phyloP scores from a whole-genome alignment of 1,140 invertebrate species.

The Popillia japonica region DNA sequence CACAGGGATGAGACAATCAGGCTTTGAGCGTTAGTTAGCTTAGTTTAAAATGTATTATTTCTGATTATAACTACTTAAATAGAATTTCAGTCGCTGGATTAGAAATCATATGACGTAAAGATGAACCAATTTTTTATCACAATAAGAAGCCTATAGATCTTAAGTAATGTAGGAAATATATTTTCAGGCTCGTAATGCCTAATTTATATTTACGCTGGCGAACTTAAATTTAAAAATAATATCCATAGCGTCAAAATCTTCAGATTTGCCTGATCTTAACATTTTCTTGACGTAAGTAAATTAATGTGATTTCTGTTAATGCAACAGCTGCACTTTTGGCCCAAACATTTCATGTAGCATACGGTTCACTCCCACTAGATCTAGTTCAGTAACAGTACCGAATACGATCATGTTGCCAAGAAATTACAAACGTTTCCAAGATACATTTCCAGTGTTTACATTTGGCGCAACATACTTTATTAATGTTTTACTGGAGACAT shows the following conservation, averaged over 20 bases:
- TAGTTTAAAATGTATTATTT: neutral
- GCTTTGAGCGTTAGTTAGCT: neutral
- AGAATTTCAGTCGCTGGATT: neutral
- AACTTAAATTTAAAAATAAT: neutral
- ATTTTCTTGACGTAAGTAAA: constrained; percentile 9
- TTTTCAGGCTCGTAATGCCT: neutral
- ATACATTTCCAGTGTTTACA: constrained; percentile 14
- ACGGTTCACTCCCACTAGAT: constrained; percentile 25
- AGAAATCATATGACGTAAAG: neutral
- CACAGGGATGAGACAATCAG: neutral
- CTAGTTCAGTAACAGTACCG: neutral
- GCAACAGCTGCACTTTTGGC: constrained; percentile 36
- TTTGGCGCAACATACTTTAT: neutral
- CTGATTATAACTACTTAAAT: neutral
- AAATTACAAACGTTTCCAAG: constrained; percentile 7
- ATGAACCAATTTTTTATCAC: neutral
- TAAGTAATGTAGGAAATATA: neutral
- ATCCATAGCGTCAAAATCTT: neutral
- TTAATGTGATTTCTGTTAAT: constrained; percentile 20
- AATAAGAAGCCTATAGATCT: neutral
- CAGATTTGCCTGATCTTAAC: neutral
- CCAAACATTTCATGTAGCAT: constrained; percentile 25
- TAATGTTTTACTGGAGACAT: constrained; percentile 2
- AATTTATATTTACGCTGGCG: too few species aligned
- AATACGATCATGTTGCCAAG: neutral